Evolutionary conservation across 2,888 invertebrate species (phyloP).

Genomic region (Alviniconcha strummeri): DNA sequence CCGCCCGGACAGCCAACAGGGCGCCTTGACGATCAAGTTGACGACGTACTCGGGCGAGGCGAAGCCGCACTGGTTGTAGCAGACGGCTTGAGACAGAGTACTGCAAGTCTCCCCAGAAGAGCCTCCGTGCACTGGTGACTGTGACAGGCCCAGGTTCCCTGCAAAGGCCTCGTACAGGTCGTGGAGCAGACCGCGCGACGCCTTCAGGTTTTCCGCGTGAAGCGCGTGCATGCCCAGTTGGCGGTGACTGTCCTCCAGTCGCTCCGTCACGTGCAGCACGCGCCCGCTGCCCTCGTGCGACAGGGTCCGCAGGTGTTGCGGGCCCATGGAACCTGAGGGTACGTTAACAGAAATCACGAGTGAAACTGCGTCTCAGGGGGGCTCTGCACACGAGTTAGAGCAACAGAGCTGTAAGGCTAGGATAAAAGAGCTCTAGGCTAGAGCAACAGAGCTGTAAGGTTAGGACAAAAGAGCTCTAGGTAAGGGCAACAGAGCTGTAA

Average conservation of each 20-base stretch:
- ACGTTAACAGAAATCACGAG: background rate
- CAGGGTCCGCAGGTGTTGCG: constrained; percentile 4
- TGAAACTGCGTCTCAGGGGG: too few species aligned
- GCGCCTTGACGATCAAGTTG: constrained; percentile 39
- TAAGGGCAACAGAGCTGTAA: too few species aligned
- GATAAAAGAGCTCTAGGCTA: too few species aligned
- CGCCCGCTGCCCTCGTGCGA: background rate
- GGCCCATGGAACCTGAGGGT: background rate
- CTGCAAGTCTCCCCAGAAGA: background rate
- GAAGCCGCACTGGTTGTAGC: constrained; percentile 44
- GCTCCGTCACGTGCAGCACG: constrained; percentile 28
- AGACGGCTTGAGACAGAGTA: constrained; percentile 9
- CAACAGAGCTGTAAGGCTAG: too few species aligned
- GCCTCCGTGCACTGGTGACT: background rate
- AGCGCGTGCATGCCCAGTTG: constrained; percentile 19
- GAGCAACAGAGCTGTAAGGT: too few species aligned
- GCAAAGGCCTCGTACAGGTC: constrained; percentile 29
- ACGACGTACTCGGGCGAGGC: constrained; percentile 44
- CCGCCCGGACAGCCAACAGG: constrained; percentile 41
- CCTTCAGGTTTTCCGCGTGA: background rate
- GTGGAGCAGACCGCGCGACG: background rate
- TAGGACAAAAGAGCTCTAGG: too few species aligned
- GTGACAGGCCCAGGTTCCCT: background rate
- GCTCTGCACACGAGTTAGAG: too few species aligned
- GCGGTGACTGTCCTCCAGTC: constrained; percentile 19